A percentile compares a stretch with the other conserved stretches of the same genome.
Conservation (phyloP, 1,140 invertebrate genomes). For the Eriosoma lanigerum region DNA sequence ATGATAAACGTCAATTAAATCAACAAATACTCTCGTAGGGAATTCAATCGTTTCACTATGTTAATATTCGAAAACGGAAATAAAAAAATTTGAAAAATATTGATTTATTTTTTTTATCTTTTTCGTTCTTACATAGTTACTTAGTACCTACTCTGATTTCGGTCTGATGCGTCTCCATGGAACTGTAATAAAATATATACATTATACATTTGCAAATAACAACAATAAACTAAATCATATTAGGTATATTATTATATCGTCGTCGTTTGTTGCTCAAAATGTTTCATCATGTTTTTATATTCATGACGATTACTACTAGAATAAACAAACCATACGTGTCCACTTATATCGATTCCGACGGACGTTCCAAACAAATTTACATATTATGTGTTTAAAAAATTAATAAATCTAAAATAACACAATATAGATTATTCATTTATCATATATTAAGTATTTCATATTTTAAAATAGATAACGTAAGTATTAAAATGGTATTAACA, state of each 20-base stretch:
- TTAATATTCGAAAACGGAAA: not conserved
- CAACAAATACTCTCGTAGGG: not conserved
- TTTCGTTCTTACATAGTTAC: too few relatives aligned
- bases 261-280: too few relatives aligned
- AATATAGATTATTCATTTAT: not conserved
- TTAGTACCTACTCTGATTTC: not conserved
- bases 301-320: conserved; percentile 7
- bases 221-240: not conserved
- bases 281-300: conserved; percentile 5
- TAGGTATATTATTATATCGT: not conserved
- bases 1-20: not conserved
- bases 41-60: not conserved
- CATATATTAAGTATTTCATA: not conserved
- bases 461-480: not conserved
- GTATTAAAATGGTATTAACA: too few relatives aligned
- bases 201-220: too few relatives aligned
- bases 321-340: too few relatives aligned
- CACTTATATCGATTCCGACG: conserved; percentile 12
- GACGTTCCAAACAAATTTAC: not conserved
- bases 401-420: not conserved
- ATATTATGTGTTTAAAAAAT: not conserved
- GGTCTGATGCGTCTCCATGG: conserved; percentile 15
- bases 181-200: conserved; percentile 12
- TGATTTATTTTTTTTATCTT: not conserved
- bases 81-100: not conserved